Conservation (phyloP, 1,140 invertebrate species). For the Capitella teleta region DNA sequence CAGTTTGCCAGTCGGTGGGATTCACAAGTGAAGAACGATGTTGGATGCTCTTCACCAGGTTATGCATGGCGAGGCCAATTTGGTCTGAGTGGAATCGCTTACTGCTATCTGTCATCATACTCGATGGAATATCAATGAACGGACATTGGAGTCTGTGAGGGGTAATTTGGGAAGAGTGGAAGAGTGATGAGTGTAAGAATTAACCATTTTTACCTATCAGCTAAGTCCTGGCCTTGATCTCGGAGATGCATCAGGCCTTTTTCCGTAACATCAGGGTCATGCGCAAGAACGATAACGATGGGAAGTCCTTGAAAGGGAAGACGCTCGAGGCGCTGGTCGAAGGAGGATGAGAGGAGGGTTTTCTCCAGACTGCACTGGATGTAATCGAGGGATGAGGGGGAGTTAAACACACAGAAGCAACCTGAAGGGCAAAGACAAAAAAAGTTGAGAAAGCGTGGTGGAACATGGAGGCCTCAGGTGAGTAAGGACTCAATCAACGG, state of each 20-base stretch:
- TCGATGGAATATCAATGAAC: constrained; percentile 70
- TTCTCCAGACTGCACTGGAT: constrained; percentile 82
- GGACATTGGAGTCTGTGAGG: constrained; percentile 65
- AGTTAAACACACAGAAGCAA: constrained; percentile 67
- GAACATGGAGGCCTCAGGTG: too few relatives aligned
- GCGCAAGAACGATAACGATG: constrained; percentile 78
- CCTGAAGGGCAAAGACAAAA: constrained; percentile 23
- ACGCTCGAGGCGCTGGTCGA: constrained; percentile 77
- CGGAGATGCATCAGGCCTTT: constrained; percentile 68
- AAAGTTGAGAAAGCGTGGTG: too few relatives aligned
- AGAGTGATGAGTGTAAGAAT: background rate
- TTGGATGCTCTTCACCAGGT: constrained; percentile 63
- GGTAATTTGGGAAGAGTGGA: too few relatives aligned
- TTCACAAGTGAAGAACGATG: constrained; percentile 58
- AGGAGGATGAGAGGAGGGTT: constrained; percentile 68
- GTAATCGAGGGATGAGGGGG: constrained; percentile 82
- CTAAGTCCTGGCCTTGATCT: constrained; percentile 79
- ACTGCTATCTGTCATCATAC: constrained; percentile 41
- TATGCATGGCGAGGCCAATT: constrained; percentile 61
- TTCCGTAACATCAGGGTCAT: constrained; percentile 69
- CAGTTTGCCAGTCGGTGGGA: constrained; percentile 51
- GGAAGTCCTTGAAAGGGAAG: constrained; percentile 74
- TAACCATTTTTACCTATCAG: constrained; percentile 68
- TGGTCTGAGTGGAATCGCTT: constrained; percentile 49
- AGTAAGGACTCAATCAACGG: too few relatives aligned